Base-by-base conservation (phyloP, 2,888 invertebrate species). In the Mesorhabditis sp. region DNA sequence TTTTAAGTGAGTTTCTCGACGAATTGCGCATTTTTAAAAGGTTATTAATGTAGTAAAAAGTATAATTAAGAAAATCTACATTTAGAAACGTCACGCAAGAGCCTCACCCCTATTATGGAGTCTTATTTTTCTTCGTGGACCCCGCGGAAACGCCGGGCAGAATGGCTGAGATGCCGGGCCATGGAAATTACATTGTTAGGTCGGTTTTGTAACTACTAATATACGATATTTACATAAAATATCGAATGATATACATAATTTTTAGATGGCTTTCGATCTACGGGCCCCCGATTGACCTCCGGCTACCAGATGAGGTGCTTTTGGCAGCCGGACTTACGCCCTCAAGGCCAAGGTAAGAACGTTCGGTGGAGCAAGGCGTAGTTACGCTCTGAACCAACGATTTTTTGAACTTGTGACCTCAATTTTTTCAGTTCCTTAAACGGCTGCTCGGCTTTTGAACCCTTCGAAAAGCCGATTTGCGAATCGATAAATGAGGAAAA, bases 121-220 rank as follows among this genome's bases (percentile, higher is more conserved):
- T 50, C 58, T n/a, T 50, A 10, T 50, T 50, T 50, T 50, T 50
- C 58, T 50, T 50, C 58, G n/a, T 50, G 7, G 58, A 50, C n/a
- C 58, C 58, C 7, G 10, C 10, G n/a, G n/a, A 50, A 50, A n/a
- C 58, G 58, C 7, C 7, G 58, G n/a, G n/a, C 7, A 50, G n/a
- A 10, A 50, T 50, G 7, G 58, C 7, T 13, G 58, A 50, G 7
- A 10, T 50, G n/a, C 10, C 7, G n/a, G 58, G 58, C 7, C 7
- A 50, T 50, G 58, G 58, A 50, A 50, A 50, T 50, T 50, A 13
- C 58, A 50, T 50, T 50, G 58, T 50, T 50, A 10, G 58, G 58
- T 50, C n/a, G 58, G 58, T 50, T 28, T 28, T 28, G 28, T 28
- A 28, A 28, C 28, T 28, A 28, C 28, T 28, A 28, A 28, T 28